Evolutionary conservation across 2,888 invertebrate genomes (phyloP).

Genomic region (Galerucella nymphaeae): DNA sequence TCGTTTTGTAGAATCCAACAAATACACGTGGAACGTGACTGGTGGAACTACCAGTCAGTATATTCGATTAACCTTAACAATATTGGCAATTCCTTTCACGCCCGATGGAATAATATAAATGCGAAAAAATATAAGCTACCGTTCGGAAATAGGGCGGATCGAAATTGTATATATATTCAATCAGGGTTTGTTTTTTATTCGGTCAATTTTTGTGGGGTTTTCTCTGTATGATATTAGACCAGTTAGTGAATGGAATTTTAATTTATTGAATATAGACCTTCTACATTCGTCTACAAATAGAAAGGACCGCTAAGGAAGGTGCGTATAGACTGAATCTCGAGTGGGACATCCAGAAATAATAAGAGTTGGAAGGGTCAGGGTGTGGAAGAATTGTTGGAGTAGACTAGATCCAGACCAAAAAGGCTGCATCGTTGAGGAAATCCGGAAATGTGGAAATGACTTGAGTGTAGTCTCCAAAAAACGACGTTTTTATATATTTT

Average conservation of each 20-base stretch:
- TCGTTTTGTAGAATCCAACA: background rate
- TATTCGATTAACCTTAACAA: slow-evolving; percentile 12
- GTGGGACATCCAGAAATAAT: too few species aligned
- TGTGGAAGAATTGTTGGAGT: too few species aligned
- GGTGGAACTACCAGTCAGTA: background rate
- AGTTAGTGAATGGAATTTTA: slow-evolving; percentile 9
- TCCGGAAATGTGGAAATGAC: too few species aligned
- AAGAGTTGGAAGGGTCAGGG: too few species aligned
- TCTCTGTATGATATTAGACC: slow-evolving; percentile 14
- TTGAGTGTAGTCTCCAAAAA: too few species aligned
- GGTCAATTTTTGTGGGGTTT: slow-evolving; percentile 43
- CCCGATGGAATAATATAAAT: slow-evolving; percentile 16
- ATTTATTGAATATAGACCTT: background rate
- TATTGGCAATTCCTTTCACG: slow-evolving; percentile 12
- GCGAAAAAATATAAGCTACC: slow-evolving; percentile 22
- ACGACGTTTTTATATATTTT: too few species aligned
- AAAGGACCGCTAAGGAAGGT: too few species aligned
- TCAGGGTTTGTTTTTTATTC: slow-evolving; percentile 52
- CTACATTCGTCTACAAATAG: too few species aligned
- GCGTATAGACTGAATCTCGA: too few species aligned
- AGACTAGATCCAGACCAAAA: too few species aligned
- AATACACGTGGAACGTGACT: background rate
- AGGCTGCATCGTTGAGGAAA: too few species aligned
- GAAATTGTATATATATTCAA: slow-evolving; percentile 45
- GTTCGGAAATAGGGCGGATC: slow-evolving; percentile 34